Base-by-base conservation (phyloP, 1,140 invertebrate genomes). In the Pseudomyrmex sp. region DNA sequence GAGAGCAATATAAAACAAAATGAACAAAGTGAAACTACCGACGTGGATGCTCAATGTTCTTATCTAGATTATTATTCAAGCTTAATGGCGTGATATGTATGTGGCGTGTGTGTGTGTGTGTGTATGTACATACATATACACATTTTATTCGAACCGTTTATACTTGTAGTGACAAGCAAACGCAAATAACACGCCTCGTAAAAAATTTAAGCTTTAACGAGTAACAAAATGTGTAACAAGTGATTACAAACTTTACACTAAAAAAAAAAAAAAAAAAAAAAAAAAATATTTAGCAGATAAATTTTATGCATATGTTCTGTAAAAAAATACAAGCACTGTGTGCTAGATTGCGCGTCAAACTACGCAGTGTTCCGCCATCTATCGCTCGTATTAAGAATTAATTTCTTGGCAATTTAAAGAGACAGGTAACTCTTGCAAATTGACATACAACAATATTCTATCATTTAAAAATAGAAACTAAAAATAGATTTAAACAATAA, bases 21-120 rank as follows among this genome's bases (percentile, higher is more conserved):
- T 44, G 61, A 13, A 63, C 23, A 44, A 63, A 44, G 61, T 44
- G 61, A 63, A 59, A 46, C 18, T 18, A 79, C 13, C 13, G 61
- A 66, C 48, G 10, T 52, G 26, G 44, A 63, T 12, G 48, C 7
- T 63, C 61, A 13, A 44, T n/a, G 20, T 59, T 58, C 2, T 23
- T 46, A 44, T 44, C 10, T 7, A 44, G 61, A 63, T 44, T 15
- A 35, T 63, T 13, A 15, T 35, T 35, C 35, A 35, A 35, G 35
- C 35, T 35, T 35, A 35, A 35, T 35, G 35, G 35, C 35, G 5
- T 35, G 0, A 35, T 35, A 35, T 35, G 35, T 35, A 35, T 35
- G 5, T 5, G 35, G 35, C 35, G 35, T 35, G n/a, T n/a, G n/a
- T n/a, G 35, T 35, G 7, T 7, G 0, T 26, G 5, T 2, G 5